Evolutionary conservation across 2,797 vertebrate species (phyloP).

Genomic region (Propithecus perrieri): DNA sequence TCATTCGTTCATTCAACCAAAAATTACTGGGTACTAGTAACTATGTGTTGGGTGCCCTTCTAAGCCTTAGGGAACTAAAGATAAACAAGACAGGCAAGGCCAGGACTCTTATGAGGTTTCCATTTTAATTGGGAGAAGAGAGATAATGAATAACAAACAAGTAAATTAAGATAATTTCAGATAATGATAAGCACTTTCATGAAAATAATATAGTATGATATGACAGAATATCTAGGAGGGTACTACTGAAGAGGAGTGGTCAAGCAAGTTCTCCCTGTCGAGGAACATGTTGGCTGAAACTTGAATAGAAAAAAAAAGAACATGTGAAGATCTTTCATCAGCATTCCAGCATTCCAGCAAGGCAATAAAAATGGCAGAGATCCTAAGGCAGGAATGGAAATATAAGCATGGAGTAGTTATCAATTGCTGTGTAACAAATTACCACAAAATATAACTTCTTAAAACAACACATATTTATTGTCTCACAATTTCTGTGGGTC

Average conservation of each 20-base stretch:
- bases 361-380: not conserved
- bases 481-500: not conserved
- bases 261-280: not conserved
- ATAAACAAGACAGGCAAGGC: not conserved
- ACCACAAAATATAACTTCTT: not conserved
- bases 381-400: not conserved
- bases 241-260: not conserved
- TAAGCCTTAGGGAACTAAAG: not conserved
- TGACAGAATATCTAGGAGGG: not conserved
- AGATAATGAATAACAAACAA: not conserved
- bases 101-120: not conserved
- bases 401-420: not conserved
- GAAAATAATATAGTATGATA: not conserved
- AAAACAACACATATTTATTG: not conserved
- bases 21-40: not conserved
- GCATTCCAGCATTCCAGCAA: not conserved
- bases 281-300: not conserved
- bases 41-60: not conserved
- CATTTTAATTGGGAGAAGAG: not conserved
- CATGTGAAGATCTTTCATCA: not conserved
- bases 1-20: not conserved
- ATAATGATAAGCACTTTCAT: not conserved
- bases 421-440: not conserved
- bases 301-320: not conserved
- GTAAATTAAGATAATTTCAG: not conserved